Conservation (phyloP, 2,888 invertebrate species). For the Mythimna pallens region DNA sequence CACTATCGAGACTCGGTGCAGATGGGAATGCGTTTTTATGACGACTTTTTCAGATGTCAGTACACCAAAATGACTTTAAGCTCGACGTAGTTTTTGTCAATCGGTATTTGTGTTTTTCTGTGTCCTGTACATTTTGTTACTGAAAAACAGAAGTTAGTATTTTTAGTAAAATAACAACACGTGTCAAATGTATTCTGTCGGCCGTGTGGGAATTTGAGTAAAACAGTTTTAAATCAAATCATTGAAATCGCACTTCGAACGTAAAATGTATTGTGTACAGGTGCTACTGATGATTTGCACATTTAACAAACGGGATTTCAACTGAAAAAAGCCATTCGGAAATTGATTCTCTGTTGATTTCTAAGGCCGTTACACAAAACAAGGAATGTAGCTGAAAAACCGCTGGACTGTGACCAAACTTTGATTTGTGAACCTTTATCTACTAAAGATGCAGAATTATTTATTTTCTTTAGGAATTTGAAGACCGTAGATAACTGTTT, state of each 20-base stretch:
- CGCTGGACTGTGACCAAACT: slow-evolving; percentile 38
- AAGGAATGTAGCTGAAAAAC: slow-evolving; percentile 38
- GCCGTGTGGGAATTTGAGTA: slow-evolving; percentile 34
- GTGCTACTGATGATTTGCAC: slow-evolving; percentile 57
- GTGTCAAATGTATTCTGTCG: slow-evolving; percentile 12
- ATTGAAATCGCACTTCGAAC: slow-evolving; percentile 24
- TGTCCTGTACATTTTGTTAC: not conserved
- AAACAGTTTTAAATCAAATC: slow-evolving; percentile 56
- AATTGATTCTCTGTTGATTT: slow-evolving; percentile 55
- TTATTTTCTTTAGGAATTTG: slow-evolving; percentile 22
- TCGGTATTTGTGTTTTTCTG: slow-evolving; percentile 31
- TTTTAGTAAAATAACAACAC: slow-evolving; percentile 22
- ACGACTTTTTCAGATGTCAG: slow-evolving; percentile 45
- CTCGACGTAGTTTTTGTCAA: slow-evolving; percentile 47
- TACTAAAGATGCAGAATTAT: slow-evolving; percentile 41
- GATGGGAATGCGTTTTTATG: slow-evolving; percentile 59
- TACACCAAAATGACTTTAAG: slow-evolving; percentile 36
- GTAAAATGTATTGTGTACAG: slow-evolving; percentile 31
- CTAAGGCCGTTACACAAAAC: slow-evolving; percentile 39
- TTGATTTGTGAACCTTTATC: slow-evolving; percentile 49
- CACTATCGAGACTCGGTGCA: slow-evolving; percentile 34
- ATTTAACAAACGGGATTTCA: slow-evolving; percentile 56
- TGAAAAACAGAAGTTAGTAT: slow-evolving; percentile 7
- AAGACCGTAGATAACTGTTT: slow-evolving; percentile 18
- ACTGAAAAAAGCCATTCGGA: slow-evolving; percentile 37